phyloP scores from a whole-genome alignment of 2,888 invertebrate species.

The Philonicus albiceps region DNA sequence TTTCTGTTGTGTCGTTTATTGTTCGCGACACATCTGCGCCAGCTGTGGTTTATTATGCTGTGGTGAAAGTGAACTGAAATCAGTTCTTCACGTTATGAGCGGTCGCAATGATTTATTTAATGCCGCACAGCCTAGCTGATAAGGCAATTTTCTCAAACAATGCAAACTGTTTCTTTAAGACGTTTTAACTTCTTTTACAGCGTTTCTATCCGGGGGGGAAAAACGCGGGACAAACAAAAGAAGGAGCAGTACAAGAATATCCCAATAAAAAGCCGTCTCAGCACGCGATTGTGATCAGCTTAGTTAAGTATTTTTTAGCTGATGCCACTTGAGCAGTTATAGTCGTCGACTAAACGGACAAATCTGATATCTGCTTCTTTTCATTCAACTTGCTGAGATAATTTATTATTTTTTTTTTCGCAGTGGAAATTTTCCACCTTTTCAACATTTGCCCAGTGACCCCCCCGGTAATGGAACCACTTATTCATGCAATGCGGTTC shows the following conservation, averaged over 20 bases:
- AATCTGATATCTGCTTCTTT: not conserved
- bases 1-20: not conserved
- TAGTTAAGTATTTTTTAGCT: not conserved
- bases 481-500: not conserved
- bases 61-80: constrained; percentile 16
- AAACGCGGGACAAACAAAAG: not conserved
- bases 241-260: not conserved
- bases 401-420: not conserved
- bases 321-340: not conserved
- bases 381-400: not conserved
- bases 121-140: not conserved
- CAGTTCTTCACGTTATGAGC: constrained; percentile 13
- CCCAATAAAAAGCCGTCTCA: not conserved
- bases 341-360: not conserved
- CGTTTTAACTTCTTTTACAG: not conserved
- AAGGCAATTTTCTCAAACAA: constrained; percentile 2
- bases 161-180: not conserved
- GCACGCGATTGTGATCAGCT: not conserved
- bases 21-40: not conserved
- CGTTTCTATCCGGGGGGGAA: constrained; percentile 1
- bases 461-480: not conserved
- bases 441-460: not conserved
- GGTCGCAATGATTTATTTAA: constrained; percentile 24
- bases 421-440: not conserved
- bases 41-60: constrained; percentile 27